phyloP scores from a whole-genome alignment of 1,140 invertebrate species.

The Dryas iulia region DNA sequence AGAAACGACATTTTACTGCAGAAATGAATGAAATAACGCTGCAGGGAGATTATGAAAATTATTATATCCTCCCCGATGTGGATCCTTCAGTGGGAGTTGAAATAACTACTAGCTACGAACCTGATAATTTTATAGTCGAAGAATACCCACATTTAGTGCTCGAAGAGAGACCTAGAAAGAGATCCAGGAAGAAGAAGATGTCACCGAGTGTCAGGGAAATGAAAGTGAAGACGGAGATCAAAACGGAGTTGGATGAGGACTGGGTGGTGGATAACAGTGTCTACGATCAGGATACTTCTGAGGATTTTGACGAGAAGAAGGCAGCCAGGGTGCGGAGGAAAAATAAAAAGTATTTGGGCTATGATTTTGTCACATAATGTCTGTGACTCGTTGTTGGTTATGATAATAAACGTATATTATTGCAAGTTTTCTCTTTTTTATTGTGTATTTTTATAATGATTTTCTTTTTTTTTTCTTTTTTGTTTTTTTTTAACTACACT shows the following conservation, averaged over 20 bases:
- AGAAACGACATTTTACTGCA: conserved; percentile 65
- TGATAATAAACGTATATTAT: too few relatives aligned
- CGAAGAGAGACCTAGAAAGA: conserved; percentile 58
- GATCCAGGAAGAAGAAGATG: conserved; percentile 46
- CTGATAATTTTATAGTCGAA: conserved; percentile 63
- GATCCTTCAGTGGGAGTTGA: conserved; percentile 66
- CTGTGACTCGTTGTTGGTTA: too few relatives aligned
- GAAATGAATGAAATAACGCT: conserved; percentile 68
- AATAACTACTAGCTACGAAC: conserved; percentile 66
- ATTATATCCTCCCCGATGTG: conserved; percentile 67
- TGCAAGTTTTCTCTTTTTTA: too few relatives aligned
- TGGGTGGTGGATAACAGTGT: conserved; percentile 63
- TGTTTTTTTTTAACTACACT: too few relatives aligned
- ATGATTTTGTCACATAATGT: conserved; percentile 65
- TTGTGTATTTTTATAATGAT: too few relatives aligned
- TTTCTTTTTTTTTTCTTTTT: too few relatives aligned
- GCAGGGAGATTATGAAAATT: conserved; percentile 68
- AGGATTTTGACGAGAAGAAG: conserved; percentile 67
- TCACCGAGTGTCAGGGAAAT: conserved; percentile 42
- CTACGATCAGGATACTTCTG: conserved; percentile 50
- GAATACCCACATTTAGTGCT: conserved; percentile 65
- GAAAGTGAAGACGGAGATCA: conserved; percentile 50
- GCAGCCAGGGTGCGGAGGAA: conserved; percentile 61
- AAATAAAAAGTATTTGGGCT: conserved; percentile 74
- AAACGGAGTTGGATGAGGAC: conserved; percentile 51